Evolutionary conservation across 2,113 vertebrate genomes (phyloP).

Genomic region (Xiphophorus maculatus): DNA sequence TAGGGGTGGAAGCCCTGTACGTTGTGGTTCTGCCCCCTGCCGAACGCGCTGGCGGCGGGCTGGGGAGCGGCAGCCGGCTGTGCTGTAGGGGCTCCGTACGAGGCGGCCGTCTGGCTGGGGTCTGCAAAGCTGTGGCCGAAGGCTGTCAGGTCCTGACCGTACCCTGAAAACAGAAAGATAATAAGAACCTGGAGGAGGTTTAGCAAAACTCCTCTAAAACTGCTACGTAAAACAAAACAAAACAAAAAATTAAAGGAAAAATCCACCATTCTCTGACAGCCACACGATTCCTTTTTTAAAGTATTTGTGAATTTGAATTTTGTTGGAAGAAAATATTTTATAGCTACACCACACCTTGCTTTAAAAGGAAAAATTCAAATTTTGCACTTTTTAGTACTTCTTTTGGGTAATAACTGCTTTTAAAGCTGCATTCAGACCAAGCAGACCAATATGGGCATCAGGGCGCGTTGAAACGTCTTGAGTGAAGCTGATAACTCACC

Average conservation of each 20-base stretch:
- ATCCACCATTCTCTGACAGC: neutral
- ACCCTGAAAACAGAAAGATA: conserved; percentile 78
- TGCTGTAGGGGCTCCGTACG: conserved; percentile 88
- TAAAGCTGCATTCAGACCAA: no score
- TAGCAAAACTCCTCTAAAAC: neutral
- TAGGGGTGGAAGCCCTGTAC: conserved; percentile 99
- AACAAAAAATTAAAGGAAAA: neutral
- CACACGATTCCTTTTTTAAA: neutral
- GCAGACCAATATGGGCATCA: no score
- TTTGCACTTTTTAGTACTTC: no score
- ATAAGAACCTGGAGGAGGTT: neutral
- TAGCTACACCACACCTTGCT: neutral
- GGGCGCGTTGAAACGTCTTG: no score
- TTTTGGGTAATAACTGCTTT: no score
- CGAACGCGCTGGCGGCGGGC: conserved; percentile 86
- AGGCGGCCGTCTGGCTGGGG: conserved; percentile 91
- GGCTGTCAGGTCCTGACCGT: conserved; percentile 96
- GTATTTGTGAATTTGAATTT: no score
- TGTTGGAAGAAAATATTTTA: neutral
- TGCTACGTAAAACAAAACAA: neutral
- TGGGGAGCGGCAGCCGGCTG: conserved; percentile 88
- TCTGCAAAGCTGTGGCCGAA: conserved; percentile 96
- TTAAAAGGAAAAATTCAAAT: no score
- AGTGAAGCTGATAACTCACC: no score
- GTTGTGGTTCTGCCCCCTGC: conserved; percentile 97